Evolutionary conservation across 2,113 vertebrate species (phyloP).

Genomic region (Poeciliopsis prolifica): DNA sequence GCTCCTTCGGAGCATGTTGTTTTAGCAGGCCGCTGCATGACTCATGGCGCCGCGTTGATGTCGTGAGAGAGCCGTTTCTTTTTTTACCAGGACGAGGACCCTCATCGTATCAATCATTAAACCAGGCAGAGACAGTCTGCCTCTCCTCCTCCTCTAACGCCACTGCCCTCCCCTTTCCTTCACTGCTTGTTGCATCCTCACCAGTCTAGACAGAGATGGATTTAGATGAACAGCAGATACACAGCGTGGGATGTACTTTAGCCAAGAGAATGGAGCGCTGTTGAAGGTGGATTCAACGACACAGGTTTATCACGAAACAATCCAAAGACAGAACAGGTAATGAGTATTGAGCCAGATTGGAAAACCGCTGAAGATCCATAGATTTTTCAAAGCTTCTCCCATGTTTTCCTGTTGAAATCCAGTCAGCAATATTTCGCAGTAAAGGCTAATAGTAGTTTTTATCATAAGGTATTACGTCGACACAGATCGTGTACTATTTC

Average conservation of each 20-base stretch:
- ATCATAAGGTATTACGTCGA: too few species aligned
- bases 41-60: slow-evolving; percentile 53
- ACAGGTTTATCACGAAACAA: neutral
- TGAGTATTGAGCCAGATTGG: too few species aligned
- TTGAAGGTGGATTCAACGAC: neutral
- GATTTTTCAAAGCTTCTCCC: neutral
- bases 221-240: slow-evolving; percentile 16
- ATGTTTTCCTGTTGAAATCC: neutral
- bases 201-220: slow-evolving; percentile 9
- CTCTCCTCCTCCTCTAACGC: slow-evolving; percentile 7
- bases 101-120: slow-evolving; percentile 49
- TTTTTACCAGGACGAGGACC: slow-evolving; percentile 37
- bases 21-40: slow-evolving; percentile 52
- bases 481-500: too few species aligned
- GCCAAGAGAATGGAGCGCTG: neutral
- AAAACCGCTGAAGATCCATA: neutral
- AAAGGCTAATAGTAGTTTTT: neutral
- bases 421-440: neutral
- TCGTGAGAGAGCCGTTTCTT: slow-evolving; percentile 27
- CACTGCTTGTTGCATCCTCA: slow-evolving; percentile 4
- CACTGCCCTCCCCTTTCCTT: neutral
- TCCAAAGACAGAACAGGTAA: neutral
- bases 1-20: slow-evolving; percentile 22
- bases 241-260: neutral
- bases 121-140: slow-evolving; percentile 21